These are phyloP conservation scores for Papilio elwesi DNA, from an alignment of 2,888 invertebrate genomes.

Conservation along the genomic window DNA sequence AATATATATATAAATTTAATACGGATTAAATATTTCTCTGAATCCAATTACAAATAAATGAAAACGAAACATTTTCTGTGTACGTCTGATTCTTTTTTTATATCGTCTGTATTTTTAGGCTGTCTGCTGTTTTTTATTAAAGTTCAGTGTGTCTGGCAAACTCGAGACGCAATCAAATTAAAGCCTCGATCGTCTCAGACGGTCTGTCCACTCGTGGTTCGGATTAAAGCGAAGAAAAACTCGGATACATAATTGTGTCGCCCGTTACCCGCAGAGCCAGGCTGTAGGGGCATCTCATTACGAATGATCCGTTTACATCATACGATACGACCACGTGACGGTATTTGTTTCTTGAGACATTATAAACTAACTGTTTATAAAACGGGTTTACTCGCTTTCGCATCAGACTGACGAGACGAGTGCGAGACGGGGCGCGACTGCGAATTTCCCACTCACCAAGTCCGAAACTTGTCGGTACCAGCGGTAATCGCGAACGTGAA, in stretches of 20 bases:
- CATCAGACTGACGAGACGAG: too few species aligned
- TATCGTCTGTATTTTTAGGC: background rate
- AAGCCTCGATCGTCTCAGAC: slow-evolving; percentile 27
- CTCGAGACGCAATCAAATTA: slow-evolving; percentile 40
- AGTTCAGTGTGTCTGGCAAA: slow-evolving; percentile 12
- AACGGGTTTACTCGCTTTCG: too few species aligned
- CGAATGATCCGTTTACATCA: slow-evolving; percentile 15
- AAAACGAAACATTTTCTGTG: too few species aligned
- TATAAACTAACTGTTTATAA: too few species aligned
- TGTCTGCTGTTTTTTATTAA: background rate
- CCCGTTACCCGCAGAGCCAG: background rate
- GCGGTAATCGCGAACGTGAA: too few species aligned
- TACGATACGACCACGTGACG: slow-evolving; percentile 33
- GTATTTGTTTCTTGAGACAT: background rate
- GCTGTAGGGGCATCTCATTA: slow-evolving; percentile 45
- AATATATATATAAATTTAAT: too few species aligned
- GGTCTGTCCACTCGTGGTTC: slow-evolving; percentile 2
- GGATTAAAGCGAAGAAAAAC: slow-evolving; percentile 41
- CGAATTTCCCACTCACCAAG: too few species aligned
- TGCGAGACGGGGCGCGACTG: too few species aligned
- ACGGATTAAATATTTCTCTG: too few species aligned
- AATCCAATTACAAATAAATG: too few species aligned
- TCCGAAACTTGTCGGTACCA: too few species aligned
- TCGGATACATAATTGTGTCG: slow-evolving; percentile 47
- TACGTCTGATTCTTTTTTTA: background rate